Percentiles rank a stretch among this genome's conserved stretches.
Evolutionary conservation across 1,140 invertebrate species (phyloP).

Genomic region (Magallana ariakensis): DNA sequence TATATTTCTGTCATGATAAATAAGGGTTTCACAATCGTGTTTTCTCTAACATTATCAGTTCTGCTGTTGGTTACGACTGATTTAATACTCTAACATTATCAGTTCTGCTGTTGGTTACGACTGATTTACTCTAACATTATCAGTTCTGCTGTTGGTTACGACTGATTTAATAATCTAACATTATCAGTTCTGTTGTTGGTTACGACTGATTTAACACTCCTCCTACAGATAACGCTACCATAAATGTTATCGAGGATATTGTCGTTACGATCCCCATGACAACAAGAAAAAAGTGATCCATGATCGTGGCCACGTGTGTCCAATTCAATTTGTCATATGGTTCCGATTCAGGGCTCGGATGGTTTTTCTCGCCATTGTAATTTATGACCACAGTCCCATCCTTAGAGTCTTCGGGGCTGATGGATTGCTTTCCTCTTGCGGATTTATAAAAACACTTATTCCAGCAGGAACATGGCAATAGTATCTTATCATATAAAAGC

Average conservation of each 20-base stretch:
- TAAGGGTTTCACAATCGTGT: too few relatives aligned
- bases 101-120: too few relatives aligned
- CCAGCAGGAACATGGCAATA: constrained; percentile 43
- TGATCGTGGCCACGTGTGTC: constrained; percentile 43
- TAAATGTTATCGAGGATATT: constrained; percentile 4
- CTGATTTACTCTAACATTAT: neutral
- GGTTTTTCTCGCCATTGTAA: neutral
- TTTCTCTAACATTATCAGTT: too few relatives aligned
- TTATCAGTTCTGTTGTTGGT: too few relatives aligned
- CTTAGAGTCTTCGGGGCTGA: neutral
- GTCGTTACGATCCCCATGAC: constrained; percentile 3
- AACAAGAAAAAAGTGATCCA: constrained; percentile 58
- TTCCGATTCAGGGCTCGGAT: neutral
- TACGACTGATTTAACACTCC: neutral
- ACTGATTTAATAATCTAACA: too few relatives aligned
- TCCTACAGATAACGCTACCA: constrained; percentile 39
- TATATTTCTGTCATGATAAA: too few relatives aligned
- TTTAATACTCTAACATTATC: neutral
- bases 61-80: too few relatives aligned
- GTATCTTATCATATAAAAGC: neutral
- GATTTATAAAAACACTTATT: constrained; percentile 39
- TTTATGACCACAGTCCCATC: neutral
- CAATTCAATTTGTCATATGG: constrained; percentile 16
- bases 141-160: too few relatives aligned
- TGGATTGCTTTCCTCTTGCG: neutral